These are phyloP conservation scores for Marronus borbonicus DNA, from an alignment of 2,888 invertebrate species.

Conservation along the genomic window DNA sequence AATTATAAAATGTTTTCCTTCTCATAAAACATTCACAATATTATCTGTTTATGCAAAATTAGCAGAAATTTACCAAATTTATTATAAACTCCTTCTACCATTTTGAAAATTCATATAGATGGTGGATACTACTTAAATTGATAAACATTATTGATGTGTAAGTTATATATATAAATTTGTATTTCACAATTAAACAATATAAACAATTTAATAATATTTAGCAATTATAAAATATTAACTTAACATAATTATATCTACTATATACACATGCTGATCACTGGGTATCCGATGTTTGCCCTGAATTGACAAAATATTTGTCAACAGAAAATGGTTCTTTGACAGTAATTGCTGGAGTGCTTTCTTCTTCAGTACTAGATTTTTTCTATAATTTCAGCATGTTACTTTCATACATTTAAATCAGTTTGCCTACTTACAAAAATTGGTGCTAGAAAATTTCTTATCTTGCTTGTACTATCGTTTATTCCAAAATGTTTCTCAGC, in stretches of 20 bases:
- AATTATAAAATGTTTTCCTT: too few species aligned
- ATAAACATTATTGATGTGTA: too few species aligned
- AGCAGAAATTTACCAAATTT: too few species aligned
- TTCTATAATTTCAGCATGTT: conserved; percentile 49
- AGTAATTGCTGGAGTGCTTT: conserved; percentile 18
- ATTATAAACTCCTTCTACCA: too few species aligned
- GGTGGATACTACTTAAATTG: too few species aligned
- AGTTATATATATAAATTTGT: too few species aligned
- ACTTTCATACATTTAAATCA: background rate
- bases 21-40: too few species aligned
- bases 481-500: conserved; percentile 76
- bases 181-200: background rate
- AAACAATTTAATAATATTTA: background rate
- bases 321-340: conserved; percentile 52
- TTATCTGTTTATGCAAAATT: too few species aligned
- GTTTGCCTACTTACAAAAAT: conserved; percentile 67
- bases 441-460: conserved; percentile 77
- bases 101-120: too few species aligned
- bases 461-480: conserved; percentile 71
- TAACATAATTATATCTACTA: background rate
- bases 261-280: background rate
- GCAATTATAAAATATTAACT: conserved; percentile 2
- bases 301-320: conserved; percentile 52
- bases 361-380: conserved; percentile 48
- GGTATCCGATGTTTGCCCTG: conserved; percentile 23